Base-by-base conservation (phyloP, 2,113 vertebrate genomes). In the Rhynchopsitta pachyrhyncha region DNA sequence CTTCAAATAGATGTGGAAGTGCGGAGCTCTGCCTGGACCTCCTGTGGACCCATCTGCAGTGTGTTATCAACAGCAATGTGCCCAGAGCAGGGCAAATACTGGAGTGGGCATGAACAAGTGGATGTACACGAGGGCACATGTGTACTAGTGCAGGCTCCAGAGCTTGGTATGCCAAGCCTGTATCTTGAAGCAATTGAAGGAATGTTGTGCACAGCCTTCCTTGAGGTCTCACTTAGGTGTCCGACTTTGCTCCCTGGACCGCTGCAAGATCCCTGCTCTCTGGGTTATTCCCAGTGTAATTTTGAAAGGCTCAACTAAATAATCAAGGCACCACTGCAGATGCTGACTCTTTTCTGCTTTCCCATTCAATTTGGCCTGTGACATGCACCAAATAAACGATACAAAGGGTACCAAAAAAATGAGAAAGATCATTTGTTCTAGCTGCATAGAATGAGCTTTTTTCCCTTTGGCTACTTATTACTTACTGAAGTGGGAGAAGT, bases 101-200 rank as follows among this genome's bases (percentile, higher is more conserved):
- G 6, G 37, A 39, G 11, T 9, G 23, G 64, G 15, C 28, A 11
- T 1, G 28, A 50, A 7, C 0, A 2, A 16, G 19, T 2, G 22
- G 9, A 33, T 33, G 24, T 7, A 24, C 17, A 1, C 1, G 17
- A 66, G 50, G 33, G 50, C 66, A 59, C 23, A 3, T 0, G 1
- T 14, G 35, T 44, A 60, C 17, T 7, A 11, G 53, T 13, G 47
- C 24, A 22, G 37, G 11, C 11, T 11, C 22, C 37, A 39, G 52
- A 46, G 27, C 53, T 59, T 53, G n/a, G 20, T 5, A 2, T 42
- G 16, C 35, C 67, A 41, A 44, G 49, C 33, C 24, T 4, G 0
- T 17, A 3, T 15, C 28, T 23, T 19, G 39, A 17, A 64, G 16
- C 20, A 41, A 7, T 11, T 28, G 37, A 39, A 29, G 44, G n/a